These are phyloP conservation scores for Rhinolophus sinicus DNA, from an alignment of 2,113 vertebrate genomes.

Conservation along the genomic window DNA sequence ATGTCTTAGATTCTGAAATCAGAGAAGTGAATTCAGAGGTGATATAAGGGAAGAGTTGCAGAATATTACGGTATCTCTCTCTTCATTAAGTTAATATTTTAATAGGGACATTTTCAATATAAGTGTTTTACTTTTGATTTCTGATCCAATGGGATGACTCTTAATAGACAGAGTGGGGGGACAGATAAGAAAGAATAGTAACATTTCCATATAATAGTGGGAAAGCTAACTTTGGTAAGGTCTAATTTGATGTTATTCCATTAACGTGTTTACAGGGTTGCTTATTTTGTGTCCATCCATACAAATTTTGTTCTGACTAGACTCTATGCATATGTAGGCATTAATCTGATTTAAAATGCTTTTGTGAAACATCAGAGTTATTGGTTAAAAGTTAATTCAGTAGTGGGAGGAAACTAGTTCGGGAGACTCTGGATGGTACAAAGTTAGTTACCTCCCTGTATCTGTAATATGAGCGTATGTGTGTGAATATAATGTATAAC, in stretches of 20 bases:
- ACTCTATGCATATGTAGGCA: background rate
- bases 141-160: rapidly evolving
- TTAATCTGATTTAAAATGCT: background rate
- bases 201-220: background rate
- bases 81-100: background rate
- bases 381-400: background rate
- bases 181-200: background rate
- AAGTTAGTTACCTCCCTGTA: background rate
- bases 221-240: background rate
- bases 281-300: background rate
- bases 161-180: background rate
- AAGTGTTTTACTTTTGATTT: background rate
- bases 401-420: background rate
- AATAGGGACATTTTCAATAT: background rate
- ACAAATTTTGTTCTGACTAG: background rate
- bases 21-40: background rate
- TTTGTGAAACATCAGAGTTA: background rate
- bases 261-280: background rate
- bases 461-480: background rate
- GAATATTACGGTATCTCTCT: background rate
- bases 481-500: too few relatives aligned
- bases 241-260: background rate
- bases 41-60: background rate
- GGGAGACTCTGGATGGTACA: background rate
- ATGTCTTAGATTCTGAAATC: background rate